Evolutionary conservation across 2,797 vertebrate genomes (phyloP).

Genomic region (Rhynchotus rufescens): DNA sequence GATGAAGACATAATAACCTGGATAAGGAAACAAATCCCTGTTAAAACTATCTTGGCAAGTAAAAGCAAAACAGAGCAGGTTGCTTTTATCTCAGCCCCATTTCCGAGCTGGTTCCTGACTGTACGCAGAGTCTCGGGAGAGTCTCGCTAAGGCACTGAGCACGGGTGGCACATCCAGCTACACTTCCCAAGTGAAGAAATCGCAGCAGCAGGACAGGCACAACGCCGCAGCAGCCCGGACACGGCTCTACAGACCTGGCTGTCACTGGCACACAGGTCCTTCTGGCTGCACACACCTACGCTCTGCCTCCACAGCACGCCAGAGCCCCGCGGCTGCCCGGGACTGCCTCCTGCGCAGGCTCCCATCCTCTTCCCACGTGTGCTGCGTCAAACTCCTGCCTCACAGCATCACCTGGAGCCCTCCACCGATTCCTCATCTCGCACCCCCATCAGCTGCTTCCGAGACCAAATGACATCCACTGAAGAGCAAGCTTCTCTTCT

Average conservation of each 20-base stretch:
- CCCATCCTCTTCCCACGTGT: not conserved
- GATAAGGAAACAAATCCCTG: not conserved
- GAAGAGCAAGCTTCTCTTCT: not conserved
- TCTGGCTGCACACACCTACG: not conserved
- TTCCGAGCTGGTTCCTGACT: not conserved
- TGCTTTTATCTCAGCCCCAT: not conserved
- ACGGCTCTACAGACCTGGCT: rapidly evolving
- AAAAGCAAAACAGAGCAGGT: not conserved
- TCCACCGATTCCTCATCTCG: not conserved
- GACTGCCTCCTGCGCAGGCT: not conserved
- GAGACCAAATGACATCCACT: not conserved
- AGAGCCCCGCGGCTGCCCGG: not conserved
- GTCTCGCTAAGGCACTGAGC: not conserved
- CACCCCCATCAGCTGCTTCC: not conserved
- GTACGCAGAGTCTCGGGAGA: not conserved
- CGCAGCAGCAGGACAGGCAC: rapidly evolving
- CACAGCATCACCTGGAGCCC: not conserved
- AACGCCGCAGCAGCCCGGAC: not conserved
- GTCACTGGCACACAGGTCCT: not conserved
- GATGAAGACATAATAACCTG: not conserved
- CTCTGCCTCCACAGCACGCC: not conserved
- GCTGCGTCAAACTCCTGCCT: not conserved
- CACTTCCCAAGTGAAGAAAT: not conserved
- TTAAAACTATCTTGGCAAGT: not conserved
- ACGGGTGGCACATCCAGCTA: not conserved